phyloP scores from a whole-genome alignment of 2,113 vertebrate genomes.

The Prunella fulvescens region DNA sequence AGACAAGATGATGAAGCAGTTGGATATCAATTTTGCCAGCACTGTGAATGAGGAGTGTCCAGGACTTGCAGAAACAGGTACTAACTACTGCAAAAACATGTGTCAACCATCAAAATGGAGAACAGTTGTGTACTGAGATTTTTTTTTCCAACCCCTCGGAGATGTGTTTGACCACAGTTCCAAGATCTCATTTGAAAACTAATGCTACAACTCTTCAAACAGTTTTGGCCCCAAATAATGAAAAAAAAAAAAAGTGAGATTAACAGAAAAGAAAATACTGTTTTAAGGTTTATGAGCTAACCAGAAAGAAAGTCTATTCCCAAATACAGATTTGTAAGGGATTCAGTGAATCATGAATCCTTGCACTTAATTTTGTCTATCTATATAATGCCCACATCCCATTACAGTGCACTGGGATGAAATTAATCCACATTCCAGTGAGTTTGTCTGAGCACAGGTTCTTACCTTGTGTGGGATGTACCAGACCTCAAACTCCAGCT shows the following conservation, averaged over 20 bases:
- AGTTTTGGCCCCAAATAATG: neutral
- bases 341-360: neutral
- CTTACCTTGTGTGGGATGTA: neutral
- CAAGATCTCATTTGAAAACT: neutral
- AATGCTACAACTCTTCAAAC: neutral
- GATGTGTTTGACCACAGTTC: neutral
- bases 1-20: constrained; percentile 82
- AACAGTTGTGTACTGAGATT: neutral
- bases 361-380: neutral
- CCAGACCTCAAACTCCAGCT: neutral
- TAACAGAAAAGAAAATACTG: neutral
- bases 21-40: constrained; percentile 77
- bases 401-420: neutral
- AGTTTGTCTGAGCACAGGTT: neutral
- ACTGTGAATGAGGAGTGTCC: constrained; percentile 80
- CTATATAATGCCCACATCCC: neutral
- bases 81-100: neutral
- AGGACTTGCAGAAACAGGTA: constrained; percentile 84
- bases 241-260: neutral
- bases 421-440: neutral
- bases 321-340: neutral
- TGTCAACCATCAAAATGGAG: neutral
- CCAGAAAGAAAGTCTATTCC: neutral
- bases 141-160: neutral
- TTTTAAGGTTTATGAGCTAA: neutral